A percentile compares a stretch with the other conserved stretches of the same genome.
Evolutionary conservation across 2,113 vertebrate genomes (phyloP).

Genomic region (Theristicus caerulescens): DNA sequence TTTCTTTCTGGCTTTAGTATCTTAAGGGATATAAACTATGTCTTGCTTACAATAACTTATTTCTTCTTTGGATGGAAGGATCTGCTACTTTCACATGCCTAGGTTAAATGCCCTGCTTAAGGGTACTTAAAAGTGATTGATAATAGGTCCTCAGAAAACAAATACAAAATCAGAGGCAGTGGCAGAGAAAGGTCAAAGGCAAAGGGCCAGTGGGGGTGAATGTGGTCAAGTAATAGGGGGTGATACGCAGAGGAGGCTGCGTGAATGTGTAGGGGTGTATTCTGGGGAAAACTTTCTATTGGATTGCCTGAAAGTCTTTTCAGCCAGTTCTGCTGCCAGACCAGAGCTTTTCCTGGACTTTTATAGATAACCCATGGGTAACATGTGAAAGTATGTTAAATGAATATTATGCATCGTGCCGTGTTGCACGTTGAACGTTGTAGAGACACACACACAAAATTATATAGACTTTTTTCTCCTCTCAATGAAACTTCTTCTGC

Average conservation of each 20-base stretch:
- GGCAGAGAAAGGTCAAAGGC: slow-evolving; percentile 63
- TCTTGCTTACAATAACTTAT: neutral
- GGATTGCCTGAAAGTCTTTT: neutral
- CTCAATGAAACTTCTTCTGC: neutral
- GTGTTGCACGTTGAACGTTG: neutral
- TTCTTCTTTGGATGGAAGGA: neutral
- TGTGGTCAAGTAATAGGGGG: neutral
- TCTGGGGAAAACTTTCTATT: neutral
- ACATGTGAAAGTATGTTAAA: neutral
- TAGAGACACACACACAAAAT: neutral
- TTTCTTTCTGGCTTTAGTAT: neutral
- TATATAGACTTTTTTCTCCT: neutral
- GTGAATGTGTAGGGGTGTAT: neutral
- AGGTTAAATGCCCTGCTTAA: slow-evolving; percentile 6
- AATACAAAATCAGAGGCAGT: slow-evolving; percentile 44
- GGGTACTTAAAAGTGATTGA: slow-evolving; percentile 53
- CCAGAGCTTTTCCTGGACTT: neutral
- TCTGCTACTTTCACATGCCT: neutral
- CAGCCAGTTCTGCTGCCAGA: neutral
- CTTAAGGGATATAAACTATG: neutral
- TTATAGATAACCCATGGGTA: neutral
- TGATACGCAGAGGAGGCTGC: neutral
- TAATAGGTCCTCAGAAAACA: slow-evolving; percentile 49
- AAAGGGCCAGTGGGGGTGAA: slow-evolving; percentile 41
- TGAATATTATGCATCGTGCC: no score